These are phyloP conservation scores for Volucella zonaria DNA, from an alignment of 2,888 invertebrate species.

Conservation along the genomic window DNA sequence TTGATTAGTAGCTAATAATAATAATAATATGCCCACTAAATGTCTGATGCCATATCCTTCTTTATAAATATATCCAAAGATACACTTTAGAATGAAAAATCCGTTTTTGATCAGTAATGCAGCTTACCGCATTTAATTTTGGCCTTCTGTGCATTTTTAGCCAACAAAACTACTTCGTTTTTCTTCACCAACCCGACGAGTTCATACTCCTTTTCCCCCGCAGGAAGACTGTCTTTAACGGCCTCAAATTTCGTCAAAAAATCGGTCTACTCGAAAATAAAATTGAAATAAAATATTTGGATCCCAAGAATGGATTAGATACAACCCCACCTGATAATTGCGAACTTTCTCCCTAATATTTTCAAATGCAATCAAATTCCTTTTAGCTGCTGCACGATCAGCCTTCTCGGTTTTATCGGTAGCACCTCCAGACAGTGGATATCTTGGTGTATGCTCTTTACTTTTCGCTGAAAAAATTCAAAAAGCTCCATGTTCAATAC, in stretches of 20 bases:
- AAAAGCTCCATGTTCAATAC: not conserved
- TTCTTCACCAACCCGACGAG: constrained; percentile 34
- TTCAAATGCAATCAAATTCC: constrained; percentile 30
- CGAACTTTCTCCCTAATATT: constrained; percentile 35
- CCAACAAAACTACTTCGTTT: constrained; percentile 21
- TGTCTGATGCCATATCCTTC: no score
- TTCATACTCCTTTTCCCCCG: constrained; percentile 26
- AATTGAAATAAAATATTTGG: not conserved
- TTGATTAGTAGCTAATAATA: no score
- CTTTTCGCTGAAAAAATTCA: constrained; percentile 25
- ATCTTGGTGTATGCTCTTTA: constrained; percentile 21
- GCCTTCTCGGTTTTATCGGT: constrained; percentile 8
- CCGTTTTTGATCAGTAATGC: no score
- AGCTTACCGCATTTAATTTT: constrained; percentile 40
- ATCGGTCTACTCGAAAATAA: constrained; percentile 28
- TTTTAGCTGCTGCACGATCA: constrained; percentile 29
- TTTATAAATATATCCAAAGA: no score
- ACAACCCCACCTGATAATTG: constrained; percentile 28
- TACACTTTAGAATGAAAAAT: no score
- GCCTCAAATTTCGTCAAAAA: constrained; percentile 41
- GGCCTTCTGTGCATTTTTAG: constrained; percentile 1
- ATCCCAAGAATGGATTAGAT: not conserved
- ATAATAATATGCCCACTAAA: no score
- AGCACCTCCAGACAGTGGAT: not conserved
- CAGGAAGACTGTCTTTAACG: constrained; percentile 36